Evolutionary conservation across 2,113 vertebrate genomes (phyloP), one percentile per base, ranked within the genome.

Genomic region (Ranitomeya variabilis): DNA sequence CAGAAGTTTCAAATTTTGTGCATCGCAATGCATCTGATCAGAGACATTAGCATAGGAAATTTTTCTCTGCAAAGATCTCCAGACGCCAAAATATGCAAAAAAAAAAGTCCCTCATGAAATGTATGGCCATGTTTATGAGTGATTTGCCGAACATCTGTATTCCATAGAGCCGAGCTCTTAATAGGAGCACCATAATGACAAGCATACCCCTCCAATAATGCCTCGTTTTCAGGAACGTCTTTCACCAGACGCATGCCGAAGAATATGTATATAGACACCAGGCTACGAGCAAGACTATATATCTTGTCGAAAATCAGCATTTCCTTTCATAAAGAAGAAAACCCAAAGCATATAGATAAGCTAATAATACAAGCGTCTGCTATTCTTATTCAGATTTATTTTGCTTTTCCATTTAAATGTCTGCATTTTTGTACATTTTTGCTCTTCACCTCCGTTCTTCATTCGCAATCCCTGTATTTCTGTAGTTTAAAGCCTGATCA

Each of bases 391-490:
- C 92, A 92, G 92, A 93, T 94, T 92, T 45, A 45, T 45, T 45
- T 45, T 45, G 26, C 37, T 92, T 92, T 64, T 90, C 92, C 90
- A 93, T 93, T 94, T 94, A 93, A 93, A 94, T 94, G 93, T 93
- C 89, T 93, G 18, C 90, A 90, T 94, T 94, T 94, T 45, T 45
- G 37, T 45, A 3, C 37, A 45, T 45, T 45, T 45, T 93, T 91
- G 94, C 94, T 93, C 93, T 91, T 93, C 93, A 93, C 91, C 91
- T 95, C 90, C 92, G 93, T 92, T 94, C 92, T 94, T 92, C 93
- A 93, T 90, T 92, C 92, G 79, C 92, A 92, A 88, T 91, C 87
- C 90, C 91, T 90, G 90, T 52, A 62, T 74, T 94, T 92, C 95
- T 93, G 91, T 93, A 93, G 93, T 92, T 94, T 93, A 94, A 94